Percentiles rank a stretch among this genome's conserved stretches.
These are phyloP conservation scores for Lagopus leucura DNA, from an alignment of 2,113 vertebrate species.

Conservation along the genomic window DNA sequence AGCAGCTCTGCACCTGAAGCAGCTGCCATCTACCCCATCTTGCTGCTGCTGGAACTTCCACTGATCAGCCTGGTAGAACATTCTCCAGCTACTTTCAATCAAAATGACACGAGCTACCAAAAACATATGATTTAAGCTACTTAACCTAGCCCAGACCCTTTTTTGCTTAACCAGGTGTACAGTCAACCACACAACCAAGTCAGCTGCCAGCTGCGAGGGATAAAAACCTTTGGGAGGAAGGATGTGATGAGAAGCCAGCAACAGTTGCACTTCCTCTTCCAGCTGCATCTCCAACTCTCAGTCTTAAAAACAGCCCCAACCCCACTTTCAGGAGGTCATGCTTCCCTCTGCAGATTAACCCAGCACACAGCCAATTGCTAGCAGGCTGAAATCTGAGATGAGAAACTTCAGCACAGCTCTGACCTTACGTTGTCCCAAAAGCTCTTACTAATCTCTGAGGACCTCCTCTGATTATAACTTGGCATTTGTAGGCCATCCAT, in stretches of 20 bases:
- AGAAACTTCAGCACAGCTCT: neutral
- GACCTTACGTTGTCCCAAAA: neutral
- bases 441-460: constrained; percentile 18
- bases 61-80: neutral
- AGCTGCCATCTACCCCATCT: neutral
- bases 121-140: constrained; percentile 21
- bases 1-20: neutral
- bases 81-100: constrained; percentile 40
- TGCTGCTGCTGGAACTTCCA: neutral
- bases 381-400: neutral
- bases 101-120: constrained; percentile 26
- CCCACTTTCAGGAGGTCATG: neutral
- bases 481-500: neutral
- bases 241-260: constrained; percentile 14
- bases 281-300: constrained; percentile 30
- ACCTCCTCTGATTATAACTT: constrained; percentile 5
- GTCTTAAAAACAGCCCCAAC: neutral
- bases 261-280: neutral
- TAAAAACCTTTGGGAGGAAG: constrained; percentile 49
- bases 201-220: constrained; percentile 30
- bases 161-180: constrained; percentile 27
- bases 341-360: constrained; percentile 8
- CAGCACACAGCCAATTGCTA: neutral
- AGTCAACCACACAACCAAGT: neutral
- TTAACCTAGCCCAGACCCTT: constrained; percentile 38